Base-by-base conservation (phyloP, 1,140 invertebrate genomes). In the Musca domestica region DNA sequence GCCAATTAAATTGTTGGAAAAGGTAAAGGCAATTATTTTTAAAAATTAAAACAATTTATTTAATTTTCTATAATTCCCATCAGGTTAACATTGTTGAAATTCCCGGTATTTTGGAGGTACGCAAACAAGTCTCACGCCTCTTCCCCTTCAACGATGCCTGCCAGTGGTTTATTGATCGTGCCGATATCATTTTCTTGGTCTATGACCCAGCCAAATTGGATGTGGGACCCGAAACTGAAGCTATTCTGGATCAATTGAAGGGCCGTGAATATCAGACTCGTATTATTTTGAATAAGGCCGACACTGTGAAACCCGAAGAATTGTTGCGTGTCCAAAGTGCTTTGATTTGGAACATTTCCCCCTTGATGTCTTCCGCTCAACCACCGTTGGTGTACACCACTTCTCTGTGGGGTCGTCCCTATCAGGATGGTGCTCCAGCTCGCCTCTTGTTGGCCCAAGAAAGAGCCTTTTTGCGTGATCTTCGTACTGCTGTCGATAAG, bases 41-140 rank as follows among this genome's bases (percentile, higher is more conserved):
- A 25, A 2, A 27, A 6, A 46, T 3, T 17, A 19, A 30, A n/a
- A 17, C n/a, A 58, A 27, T 17, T 41, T 9, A 56, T 56, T 34
- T 19, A 19, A 2, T 34, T 20, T 61, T 34, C n/a, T n/a, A n/a
- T n/a, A n/a, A n/a, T n/a, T n/a, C n/a, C n/a, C n/a, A n/a, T n/a
- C 80, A 95, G 94, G 92, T 96, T 15, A 97, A 95, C 78, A 92
- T 98, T 74, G 93, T 98, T 27, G 95, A 98, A 86, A 97, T 96
- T 77, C 95, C 95, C 64, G 95, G 95, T 67, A 95, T 98, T 74
- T 84, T 97, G 70, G 95, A 98, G 86, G 94, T 96, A 71, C 87
- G 93, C 67, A 95, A 96, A 82, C 93, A 95, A 85, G 92, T 95
- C 17, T 95, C 96, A 68, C 87, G 95, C 52, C 87, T 95, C 41